A percentile compares a stretch with the other conserved stretches of the same genome.
phyloP scores from a whole-genome alignment of 2,797 vertebrate genomes.

The Gymnothorax reevesii region DNA sequence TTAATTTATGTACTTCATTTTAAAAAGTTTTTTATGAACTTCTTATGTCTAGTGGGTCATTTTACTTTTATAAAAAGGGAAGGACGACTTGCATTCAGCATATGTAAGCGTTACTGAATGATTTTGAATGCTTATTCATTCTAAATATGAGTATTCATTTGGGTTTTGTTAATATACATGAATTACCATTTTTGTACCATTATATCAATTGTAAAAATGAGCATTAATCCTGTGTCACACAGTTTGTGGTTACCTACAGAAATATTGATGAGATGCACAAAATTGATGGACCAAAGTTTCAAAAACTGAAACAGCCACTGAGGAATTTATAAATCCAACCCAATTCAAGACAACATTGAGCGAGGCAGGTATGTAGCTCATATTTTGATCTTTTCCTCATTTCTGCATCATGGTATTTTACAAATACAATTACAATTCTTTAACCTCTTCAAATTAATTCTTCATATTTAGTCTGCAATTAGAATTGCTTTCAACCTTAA shows the following conservation, averaged over 20 bases:
- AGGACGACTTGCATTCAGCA: neutral
- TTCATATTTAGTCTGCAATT: neutral
- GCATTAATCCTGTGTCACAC: neutral
- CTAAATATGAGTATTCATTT: neutral
- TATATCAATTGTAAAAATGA: neutral
- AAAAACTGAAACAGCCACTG: neutral
- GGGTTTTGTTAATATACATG: neutral
- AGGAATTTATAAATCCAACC: neutral
- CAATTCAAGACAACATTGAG: neutral
- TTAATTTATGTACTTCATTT: neutral
- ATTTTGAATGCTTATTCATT: neutral
- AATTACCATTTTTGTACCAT: neutral
- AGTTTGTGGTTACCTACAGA: neutral
- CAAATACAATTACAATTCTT: neutral
- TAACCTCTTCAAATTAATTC: neutral
- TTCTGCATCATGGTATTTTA: neutral
- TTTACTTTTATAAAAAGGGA: neutral
- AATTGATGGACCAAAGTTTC: neutral
- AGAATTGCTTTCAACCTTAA: neutral
- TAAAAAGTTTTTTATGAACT: neutral
- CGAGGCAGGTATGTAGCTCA: neutral
- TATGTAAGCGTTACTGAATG: neutral
- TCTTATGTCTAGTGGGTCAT: neutral
- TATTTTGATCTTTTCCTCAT: neutral
- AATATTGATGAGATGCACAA: neutral